Percentiles rank a stretch among this genome's conserved stretches.
Evolutionary conservation across 2,113 vertebrate genomes (phyloP).

Genomic region (Sebastes schlegelii): DNA sequence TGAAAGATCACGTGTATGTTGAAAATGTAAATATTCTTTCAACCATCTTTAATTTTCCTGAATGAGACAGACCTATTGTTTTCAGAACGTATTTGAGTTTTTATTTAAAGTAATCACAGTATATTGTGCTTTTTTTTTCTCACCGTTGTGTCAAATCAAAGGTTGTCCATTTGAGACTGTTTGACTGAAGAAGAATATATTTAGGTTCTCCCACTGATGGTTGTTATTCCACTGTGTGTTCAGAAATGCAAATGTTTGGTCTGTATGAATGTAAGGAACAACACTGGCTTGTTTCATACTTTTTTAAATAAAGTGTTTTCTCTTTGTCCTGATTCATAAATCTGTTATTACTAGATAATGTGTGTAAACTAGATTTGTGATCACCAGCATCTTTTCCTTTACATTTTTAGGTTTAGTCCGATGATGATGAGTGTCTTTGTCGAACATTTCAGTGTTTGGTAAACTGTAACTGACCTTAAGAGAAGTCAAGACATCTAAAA

Average conservation of each 20-base stretch:
- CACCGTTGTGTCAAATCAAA: conserved; percentile 2
- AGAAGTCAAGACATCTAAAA: not conserved
- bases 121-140: rapidly evolving
- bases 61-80: not conserved
- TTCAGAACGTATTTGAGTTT: not conserved
- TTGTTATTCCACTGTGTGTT: conserved; percentile 29
- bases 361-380: not conserved
- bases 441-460: not conserved
- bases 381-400: not conserved
- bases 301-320: conserved; percentile 50
- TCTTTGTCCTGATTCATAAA: not conserved
- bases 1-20: conserved; percentile 12
- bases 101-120: not conserved
- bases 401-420: not conserved
- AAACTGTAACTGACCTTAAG: conserved; percentile 4
- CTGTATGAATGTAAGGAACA: conserved; percentile 47
- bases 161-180: not conserved
- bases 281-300: conserved; percentile 29
- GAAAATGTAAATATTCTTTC: not conserved
- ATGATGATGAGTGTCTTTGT: not conserved
- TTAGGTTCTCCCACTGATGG: not conserved
- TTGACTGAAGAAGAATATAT: not conserved
- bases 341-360: not conserved
- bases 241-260: conserved; percentile 7
- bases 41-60: not conserved